phyloP scores from a whole-genome alignment of 2,113 vertebrate species.

The Triplophysa rosa region DNA sequence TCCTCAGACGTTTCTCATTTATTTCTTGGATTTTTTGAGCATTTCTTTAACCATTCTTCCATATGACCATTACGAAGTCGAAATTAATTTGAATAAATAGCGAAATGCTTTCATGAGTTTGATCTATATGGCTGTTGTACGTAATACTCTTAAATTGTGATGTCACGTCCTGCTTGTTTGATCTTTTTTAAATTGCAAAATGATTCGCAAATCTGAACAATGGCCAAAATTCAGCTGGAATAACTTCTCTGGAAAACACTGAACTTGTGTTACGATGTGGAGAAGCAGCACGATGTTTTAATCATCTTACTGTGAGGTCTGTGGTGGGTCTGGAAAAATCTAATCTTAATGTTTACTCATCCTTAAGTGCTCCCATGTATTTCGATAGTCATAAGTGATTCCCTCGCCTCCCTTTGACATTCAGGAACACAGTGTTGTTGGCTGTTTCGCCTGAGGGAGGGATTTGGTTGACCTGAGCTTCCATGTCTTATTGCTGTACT shows the following conservation, averaged over 20 bases:
- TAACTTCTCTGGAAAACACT: constrained; percentile 30
- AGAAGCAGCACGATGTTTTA: constrained; percentile 10
- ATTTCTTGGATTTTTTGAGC: too few relatives aligned
- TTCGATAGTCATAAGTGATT: constrained; percentile 19
- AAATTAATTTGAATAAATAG: neutral
- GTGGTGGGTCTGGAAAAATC: constrained; percentile 25
- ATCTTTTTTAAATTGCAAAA: constrained; percentile 15
- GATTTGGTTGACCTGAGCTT: constrained; percentile 3
- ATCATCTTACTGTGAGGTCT: constrained; percentile 40
- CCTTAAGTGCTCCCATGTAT: constrained; percentile 36
- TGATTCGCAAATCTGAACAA: constrained; percentile 18
- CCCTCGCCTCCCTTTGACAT: neutral
- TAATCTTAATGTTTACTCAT: constrained; percentile 42
- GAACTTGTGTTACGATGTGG: constrained; percentile 47
- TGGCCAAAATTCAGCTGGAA: constrained; percentile 22
- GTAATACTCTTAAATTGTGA: neutral
- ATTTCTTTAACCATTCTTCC: too few relatives aligned
- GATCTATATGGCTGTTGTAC: too few relatives aligned
- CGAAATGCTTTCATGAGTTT: neutral
- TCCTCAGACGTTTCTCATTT: neutral
- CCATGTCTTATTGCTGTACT: constrained; percentile 27
- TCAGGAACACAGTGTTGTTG: constrained; percentile 18
- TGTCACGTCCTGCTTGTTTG: neutral
- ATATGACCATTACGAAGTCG: too few relatives aligned
- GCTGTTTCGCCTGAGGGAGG: neutral